phyloP scores from a whole-genome alignment of 2,113 vertebrate species.

The Rutilus rutilus region DNA sequence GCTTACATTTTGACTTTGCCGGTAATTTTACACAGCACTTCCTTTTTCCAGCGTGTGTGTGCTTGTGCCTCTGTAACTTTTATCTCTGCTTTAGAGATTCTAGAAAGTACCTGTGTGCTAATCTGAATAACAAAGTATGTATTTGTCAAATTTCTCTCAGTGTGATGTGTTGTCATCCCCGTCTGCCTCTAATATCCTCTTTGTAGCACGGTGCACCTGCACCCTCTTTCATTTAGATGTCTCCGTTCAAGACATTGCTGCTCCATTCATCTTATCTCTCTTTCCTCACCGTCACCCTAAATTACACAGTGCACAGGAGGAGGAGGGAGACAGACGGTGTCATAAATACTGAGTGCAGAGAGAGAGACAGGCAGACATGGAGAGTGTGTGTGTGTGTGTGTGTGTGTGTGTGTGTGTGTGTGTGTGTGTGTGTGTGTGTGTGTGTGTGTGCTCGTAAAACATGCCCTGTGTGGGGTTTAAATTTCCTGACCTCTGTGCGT shows the following conservation, averaged over 20 bases:
- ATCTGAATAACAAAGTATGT: constrained; percentile 40
- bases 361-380: constrained; percentile 3
- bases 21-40: constrained; percentile 19
- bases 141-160: constrained; percentile 29
- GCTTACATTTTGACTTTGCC: constrained; percentile 11
- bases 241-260: constrained; percentile 34
- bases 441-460: neutral
- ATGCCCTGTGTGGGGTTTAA: constrained; percentile 29
- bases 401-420: neutral
- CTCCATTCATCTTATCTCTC: constrained; percentile 43
- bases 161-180: constrained; percentile 28
- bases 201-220: constrained; percentile 20
- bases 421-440: neutral
- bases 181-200: constrained; percentile 35
- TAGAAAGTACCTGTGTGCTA: constrained; percentile 25
- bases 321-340: constrained; percentile 25
- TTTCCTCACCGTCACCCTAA: constrained; percentile 44
- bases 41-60: neutral
- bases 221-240: constrained; percentile 41
- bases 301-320: constrained; percentile 34
- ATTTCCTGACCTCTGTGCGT: constrained; percentile 30
- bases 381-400: constrained; percentile 10
- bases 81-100: constrained; percentile 18
- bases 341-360: constrained; percentile 42
- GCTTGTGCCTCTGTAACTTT: neutral